Conservation (phyloP, 2,888 invertebrate species). For the Agriopis leucophaearia region DNA sequence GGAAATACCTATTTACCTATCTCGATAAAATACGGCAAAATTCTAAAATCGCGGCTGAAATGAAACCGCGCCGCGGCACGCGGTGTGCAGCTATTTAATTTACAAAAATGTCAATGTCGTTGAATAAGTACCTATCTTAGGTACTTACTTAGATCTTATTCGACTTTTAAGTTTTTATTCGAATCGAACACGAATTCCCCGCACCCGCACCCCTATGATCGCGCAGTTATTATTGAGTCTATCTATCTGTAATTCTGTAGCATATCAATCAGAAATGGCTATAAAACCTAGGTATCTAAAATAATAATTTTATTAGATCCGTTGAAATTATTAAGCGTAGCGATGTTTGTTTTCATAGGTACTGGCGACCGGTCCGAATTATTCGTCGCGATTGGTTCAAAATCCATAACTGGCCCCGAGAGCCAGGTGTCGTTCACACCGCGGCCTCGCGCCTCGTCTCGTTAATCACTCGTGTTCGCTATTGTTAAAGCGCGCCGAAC, state of each 20-base stretch:
- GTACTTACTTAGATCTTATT: neutral
- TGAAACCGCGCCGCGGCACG: too few species aligned
- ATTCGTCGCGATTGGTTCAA: slow-evolving; percentile 85
- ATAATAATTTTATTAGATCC: neutral
- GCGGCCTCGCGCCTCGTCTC: slow-evolving; percentile 87
- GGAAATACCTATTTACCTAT: too few species aligned
- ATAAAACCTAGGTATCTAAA: neutral
- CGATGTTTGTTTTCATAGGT: slow-evolving; percentile 68
- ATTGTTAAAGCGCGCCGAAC: slow-evolving; percentile 84
- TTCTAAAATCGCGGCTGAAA: too few species aligned
- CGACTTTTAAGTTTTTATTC: neutral
- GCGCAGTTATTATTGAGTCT: neutral
- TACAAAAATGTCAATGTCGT: too few species aligned
- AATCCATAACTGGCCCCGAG: slow-evolving; percentile 86
- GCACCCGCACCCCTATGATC: slow-evolving; percentile 1
- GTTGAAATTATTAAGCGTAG: slow-evolving; percentile 46
- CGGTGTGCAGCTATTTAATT: too few species aligned
- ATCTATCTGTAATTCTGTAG: neutral
- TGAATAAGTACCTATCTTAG: too few species aligned
- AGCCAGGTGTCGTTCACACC: slow-evolving; percentile 87
- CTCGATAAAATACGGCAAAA: too few species aligned
- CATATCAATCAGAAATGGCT: neutral
- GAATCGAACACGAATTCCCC: slow-evolving; percentile 1
- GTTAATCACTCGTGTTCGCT: slow-evolving; percentile 85
- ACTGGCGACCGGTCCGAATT: slow-evolving; percentile 81